Evolutionary conservation across 64 coral and sea anemone genomes (phyloP), one percentile per base, ranked within the genome.

Genomic region (Montipora sp.): DNA sequence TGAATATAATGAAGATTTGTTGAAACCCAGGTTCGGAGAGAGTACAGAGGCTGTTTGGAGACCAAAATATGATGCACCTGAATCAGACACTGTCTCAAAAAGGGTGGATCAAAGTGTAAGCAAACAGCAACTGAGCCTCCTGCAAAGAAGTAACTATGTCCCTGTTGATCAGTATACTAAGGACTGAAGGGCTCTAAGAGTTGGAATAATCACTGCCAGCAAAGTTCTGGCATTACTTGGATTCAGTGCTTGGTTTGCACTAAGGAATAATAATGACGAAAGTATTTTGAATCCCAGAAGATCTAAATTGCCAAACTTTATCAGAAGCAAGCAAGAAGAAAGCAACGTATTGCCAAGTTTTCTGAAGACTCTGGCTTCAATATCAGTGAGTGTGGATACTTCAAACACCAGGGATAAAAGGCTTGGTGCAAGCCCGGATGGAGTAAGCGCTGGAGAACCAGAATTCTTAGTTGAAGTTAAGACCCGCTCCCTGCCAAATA

Each of bases 261-360:
- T 90, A 89, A 83, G 79, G 79, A 89, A 81, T 77, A 94, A 77
- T 81, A 87, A 86, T 79, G 87, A 77, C 68, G 88, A 95, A 95
- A 90, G 53, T 76, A 23, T 77, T 15, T 73, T 83, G 63, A 83
- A 95, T 47, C 87, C 58, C 71, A 94, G 77, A 77, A 88, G 86
- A 50, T 88, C 83, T 90, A 87, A 55, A 90, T 75, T 95, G 22
- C 81, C 93, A 87, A 95, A 90, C 68, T 95, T 95, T 48, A 95
- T 90, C 67, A 73, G 93, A 90, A 88, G 93, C 63, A 90, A 95
- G 73, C 87, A 94, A 80, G 60, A 95, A 80, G 93, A 95, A 90
- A 14, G 81, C 81, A 95, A 90, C 80, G 88, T 51, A 23, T 95
- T 60, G 5, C 51, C 5, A 15, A 87, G 75, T 90, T 95, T 91